Conservation (phyloP, 2,113 vertebrate genomes). For the Chaetops frenatus region DNA sequence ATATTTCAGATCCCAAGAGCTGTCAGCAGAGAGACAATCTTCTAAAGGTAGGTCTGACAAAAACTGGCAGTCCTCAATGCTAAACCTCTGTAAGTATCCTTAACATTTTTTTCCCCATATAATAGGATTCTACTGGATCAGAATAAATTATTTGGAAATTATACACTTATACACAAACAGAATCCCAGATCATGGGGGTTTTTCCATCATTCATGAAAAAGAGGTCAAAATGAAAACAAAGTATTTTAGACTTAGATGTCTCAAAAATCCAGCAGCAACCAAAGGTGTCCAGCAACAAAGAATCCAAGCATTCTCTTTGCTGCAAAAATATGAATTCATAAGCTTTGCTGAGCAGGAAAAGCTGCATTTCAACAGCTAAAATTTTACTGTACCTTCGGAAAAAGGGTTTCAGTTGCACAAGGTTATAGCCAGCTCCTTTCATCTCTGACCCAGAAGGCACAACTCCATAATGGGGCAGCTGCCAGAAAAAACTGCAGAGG, state of each 20-base stretch:
- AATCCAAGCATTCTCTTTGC: neutral
- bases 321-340: neutral
- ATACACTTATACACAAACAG: neutral
- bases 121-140: neutral
- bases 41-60: neutral
- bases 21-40: neutral
- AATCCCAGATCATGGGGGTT: neutral
- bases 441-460: slow-evolving; percentile 48
- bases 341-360: neutral
- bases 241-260: neutral
- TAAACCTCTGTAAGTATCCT: neutral
- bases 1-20: neutral
- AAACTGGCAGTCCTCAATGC: neutral
- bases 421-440: slow-evolving; percentile 17
- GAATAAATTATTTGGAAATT: neutral
- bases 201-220: neutral
- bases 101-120: neutral
- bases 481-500: neutral
- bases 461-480: neutral
- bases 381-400: neutral
- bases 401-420: neutral
- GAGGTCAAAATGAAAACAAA: neutral
- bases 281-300: neutral
- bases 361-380: neutral
- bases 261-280: neutral